Evolutionary conservation across 2,888 invertebrate species (phyloP), one percentile per base, ranked within the genome.

Genomic region (Parascotia fuliginaria): DNA sequence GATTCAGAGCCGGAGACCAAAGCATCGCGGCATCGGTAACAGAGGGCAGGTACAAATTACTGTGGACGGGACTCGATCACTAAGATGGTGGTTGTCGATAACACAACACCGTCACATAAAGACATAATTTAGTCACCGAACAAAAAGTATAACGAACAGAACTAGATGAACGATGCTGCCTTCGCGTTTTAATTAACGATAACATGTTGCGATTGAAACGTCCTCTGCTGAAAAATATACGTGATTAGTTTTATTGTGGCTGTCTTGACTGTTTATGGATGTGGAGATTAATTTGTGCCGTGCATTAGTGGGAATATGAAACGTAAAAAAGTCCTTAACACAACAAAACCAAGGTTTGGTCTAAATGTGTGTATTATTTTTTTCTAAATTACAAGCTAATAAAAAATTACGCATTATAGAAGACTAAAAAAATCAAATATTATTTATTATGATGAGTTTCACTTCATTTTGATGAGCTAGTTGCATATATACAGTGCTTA

Each of bases 51-150:
- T 89, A 91, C 89, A 91, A 90, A 90, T 90, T 87, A 87, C 82
- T 79, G 75, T 72, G 70, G 75, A 73, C 71, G 75, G 74, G 77
- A 57, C 76, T 88, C 87, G 79, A 87, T 88, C 89, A 84, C 77
- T 75, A 65, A 83, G 90, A 90, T 90, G 81, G 83, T 85, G 85
- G 81, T 78, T 80, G 70, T 42, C 42, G 89, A 91, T 90, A 90
- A 81, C 71, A 60, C 68, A 55, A 73, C 80, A 77, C 73, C 78
- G 83, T 85, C 88, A 83, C 80, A 90, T 90, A 84, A 87, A 90
- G 89, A 91, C 91, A 90, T 90, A 87, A 91, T 90, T 90, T 89
- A 89, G 89, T 85, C 87, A 86, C 60, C 64, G 66, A 78, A 85
- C 83, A 89, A 89, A 89, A 89, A 86, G 81, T 73, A 59, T 65